Evolutionary conservation across 2,797 vertebrate genomes (phyloP).

Genomic region (Phrynocephalus forsythii): DNA sequence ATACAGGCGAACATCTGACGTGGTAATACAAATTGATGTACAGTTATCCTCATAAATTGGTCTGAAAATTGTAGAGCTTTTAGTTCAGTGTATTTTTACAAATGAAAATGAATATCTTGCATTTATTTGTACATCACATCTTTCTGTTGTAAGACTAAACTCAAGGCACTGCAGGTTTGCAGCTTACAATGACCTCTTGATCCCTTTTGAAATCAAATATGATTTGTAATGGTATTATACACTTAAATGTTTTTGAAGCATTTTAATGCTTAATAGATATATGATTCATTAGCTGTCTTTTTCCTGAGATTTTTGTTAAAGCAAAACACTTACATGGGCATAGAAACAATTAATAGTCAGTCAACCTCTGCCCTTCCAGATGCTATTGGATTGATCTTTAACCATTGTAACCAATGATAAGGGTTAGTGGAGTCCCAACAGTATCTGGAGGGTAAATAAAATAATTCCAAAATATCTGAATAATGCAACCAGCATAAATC

Average conservation of each 20-base stretch:
- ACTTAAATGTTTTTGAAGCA: not conserved
- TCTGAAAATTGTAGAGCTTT: slow-evolving; percentile 13
- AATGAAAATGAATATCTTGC: too few species aligned
- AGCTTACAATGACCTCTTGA: not conserved
- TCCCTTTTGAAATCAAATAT: not conserved
- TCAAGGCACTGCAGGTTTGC: not conserved
- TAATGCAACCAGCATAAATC: too few species aligned
- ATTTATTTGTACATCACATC: not conserved
- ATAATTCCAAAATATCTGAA: too few species aligned
- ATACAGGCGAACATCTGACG: not conserved
- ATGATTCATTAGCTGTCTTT: not conserved
- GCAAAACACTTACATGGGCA: not conserved
- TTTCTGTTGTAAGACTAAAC: not conserved
- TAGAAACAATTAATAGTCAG: not conserved
- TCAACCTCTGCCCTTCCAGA: too few species aligned
- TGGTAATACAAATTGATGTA: not conserved
- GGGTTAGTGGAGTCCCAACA: too few species aligned
- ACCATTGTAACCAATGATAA: too few species aligned
- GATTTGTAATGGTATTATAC: not conserved
- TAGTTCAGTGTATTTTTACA: slow-evolving; percentile 3
- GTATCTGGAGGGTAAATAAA: too few species aligned
- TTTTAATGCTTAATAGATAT: too few species aligned
- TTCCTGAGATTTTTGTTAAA: not conserved
- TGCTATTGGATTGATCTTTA: too few species aligned
- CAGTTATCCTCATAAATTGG: not conserved